A percentile compares a stretch with the other conserved stretches of the same genome.
phyloP scores from a whole-genome alignment of 2,113 vertebrate genomes.

The Calonectris borealis region DNA sequence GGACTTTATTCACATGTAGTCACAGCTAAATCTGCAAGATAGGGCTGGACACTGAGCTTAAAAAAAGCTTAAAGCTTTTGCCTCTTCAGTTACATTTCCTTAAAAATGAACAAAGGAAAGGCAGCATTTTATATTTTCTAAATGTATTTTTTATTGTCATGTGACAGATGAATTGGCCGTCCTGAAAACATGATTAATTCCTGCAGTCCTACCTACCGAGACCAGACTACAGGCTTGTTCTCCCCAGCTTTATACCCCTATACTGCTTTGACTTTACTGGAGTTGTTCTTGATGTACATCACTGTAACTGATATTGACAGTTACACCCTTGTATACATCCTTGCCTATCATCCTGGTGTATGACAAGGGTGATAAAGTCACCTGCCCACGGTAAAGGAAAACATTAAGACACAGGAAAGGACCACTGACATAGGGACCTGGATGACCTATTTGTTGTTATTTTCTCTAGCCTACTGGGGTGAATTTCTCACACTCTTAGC shows the following conservation, averaged over 20 bases:
- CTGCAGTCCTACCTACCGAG: neutral
- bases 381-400: neutral
- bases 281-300: neutral
- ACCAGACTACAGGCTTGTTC: neutral
- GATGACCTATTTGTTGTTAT: neutral
- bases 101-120: neutral
- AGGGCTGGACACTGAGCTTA: neutral
- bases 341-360: neutral
- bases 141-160: neutral
- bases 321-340: neutral
- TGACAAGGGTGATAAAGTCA: neutral
- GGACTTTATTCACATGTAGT: neutral
- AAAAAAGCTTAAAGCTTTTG: slow-evolving; percentile 7
- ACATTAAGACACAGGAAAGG: neutral
- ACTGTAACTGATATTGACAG: neutral
- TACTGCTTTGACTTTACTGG: neutral
- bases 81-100: neutral
- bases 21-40: slow-evolving; percentile 34
- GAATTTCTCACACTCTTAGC: neutral
- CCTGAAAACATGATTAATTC: neutral
- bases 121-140: neutral
- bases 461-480: neutral
- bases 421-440: neutral
- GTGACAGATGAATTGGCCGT: neutral
- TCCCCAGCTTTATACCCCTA: neutral